These are phyloP conservation scores for Chiloscyllium punctatum DNA, from an alignment of 2,797 vertebrate genomes.

Conservation along the genomic window DNA sequence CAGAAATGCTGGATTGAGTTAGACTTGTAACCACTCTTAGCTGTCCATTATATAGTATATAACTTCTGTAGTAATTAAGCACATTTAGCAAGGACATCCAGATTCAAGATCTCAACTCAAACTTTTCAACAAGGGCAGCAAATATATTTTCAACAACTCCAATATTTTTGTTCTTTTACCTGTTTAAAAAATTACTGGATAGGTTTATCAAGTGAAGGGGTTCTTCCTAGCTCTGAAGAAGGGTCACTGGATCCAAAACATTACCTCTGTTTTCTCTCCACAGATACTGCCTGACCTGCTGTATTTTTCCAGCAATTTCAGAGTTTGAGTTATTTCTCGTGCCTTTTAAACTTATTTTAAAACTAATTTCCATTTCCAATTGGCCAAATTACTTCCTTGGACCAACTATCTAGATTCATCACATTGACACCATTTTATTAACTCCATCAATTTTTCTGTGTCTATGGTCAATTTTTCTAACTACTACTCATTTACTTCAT, in stretches of 20 bases:
- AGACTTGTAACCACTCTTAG: background rate
- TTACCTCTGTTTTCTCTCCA: no score
- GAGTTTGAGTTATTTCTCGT: background rate
- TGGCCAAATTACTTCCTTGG: background rate
- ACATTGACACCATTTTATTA: background rate
- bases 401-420: background rate
- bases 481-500: background rate
- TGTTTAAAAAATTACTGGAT: background rate
- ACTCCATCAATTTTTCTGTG: background rate
- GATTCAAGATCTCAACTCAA: background rate
- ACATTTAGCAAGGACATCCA: background rate
- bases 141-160: background rate
- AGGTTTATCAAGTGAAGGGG: background rate
- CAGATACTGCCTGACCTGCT: no score
- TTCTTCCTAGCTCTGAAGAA: background rate
- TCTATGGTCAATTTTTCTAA: background rate
- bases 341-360: background rate
- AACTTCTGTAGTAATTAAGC: background rate
- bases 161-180: background rate
- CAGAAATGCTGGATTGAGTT: background rate
- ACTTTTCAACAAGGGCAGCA: background rate
- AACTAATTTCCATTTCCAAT: background rate
- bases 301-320: no score
- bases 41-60: background rate
- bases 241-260: no score